Base-by-base conservation (phyloP, 2,113 vertebrate species). In the Elaphurus davidianus region DNA sequence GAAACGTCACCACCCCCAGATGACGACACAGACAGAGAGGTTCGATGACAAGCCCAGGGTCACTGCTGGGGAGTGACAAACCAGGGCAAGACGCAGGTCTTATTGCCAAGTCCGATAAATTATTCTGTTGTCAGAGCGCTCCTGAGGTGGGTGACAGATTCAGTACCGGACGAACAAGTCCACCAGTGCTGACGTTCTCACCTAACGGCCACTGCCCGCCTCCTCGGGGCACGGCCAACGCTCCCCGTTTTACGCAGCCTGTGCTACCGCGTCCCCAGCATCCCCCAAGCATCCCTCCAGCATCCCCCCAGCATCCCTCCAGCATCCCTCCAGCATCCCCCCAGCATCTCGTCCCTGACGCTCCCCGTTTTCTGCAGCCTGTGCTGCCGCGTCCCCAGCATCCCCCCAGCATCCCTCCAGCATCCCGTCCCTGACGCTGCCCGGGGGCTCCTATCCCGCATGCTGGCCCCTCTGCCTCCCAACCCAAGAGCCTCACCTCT, bases 221-320 rank as follows among this genome's bases (percentile, higher is more conserved):
- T 43, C 19, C 74, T 7, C 27, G 0, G 45, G 1, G 13, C 2
- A 2, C 4, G 19, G 5, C 0, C 1, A 23, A 8, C 0, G 0
- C 14, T 8, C 14, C n/a, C 57, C 2, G 3, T 4, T 30, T 14
- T 28, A 43, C 5, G 4, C 19, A 43, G 74, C 71, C 40, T 1
- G 0, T 0, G 47, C 64, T 40, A 16, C 96, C 8, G 2, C 3
- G 0, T 10, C 59, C 28, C 87, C 85, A 10, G 55, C 19, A 40
- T 0, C 10, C 30, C 59, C 23, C 87, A 79, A 10, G 55, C 19
- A 40, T 0, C 10, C 30, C 59, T 17, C 87, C 85, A 10, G 55
- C 19, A 40, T 11, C 47, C 47, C 59, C 13, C 87, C 85, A 10
- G 55, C 19, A 40, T 0, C 14, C 30, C 14, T 17, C 87, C 85